Evolutionary conservation across 2,113 vertebrate species (phyloP), one percentile per base, ranked within the genome.

Genomic region (Catharus bicknelli): DNA sequence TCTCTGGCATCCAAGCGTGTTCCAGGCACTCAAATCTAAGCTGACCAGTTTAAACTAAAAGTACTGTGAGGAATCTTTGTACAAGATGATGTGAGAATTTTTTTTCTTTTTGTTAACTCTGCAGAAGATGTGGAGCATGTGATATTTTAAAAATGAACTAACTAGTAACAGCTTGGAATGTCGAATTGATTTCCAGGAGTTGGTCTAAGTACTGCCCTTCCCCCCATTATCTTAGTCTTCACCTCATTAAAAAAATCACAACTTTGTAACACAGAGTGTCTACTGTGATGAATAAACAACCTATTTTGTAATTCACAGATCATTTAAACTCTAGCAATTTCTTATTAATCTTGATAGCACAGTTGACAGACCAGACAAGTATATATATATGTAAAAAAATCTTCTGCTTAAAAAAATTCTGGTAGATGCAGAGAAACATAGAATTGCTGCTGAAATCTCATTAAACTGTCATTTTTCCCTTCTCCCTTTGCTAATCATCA

Each of bases 181-280:
- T 58, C 0, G 3, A 84, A 38, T 50, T 92, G 14, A 16, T 87
- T 88, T 90, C 66, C 82, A 57, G 48, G 55, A 84, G 21, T 38
- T 85, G 59, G 51, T 86, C 59, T 91, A 40, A 77, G 47, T 66
- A 42, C 38, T 77, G 50, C 72, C 67, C 61, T 94, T 82, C 61
- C 77, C 58, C 29, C 20, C 16, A 51, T 74, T 77, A 74, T 88
- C n/a, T 48, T 68, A 78, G 53, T 78, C 45, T 92, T 88, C 66
- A 84, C 86, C 76, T 96, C 88, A 82, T 96, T 93, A 92, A 92
- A 93, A 76, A 94, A 92, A 94, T 92, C 94, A 95, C 93, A 90
- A 80, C 85, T 96, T 94, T 88, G 75, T 88, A 88, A 86, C 72
- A 80, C 81, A 57, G 58, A 80, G 43, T 94, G 83, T 95, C 84